Evolutionary conservation across 2,888 invertebrate species (phyloP).

Genomic region (Aspidapion aeneum): DNA sequence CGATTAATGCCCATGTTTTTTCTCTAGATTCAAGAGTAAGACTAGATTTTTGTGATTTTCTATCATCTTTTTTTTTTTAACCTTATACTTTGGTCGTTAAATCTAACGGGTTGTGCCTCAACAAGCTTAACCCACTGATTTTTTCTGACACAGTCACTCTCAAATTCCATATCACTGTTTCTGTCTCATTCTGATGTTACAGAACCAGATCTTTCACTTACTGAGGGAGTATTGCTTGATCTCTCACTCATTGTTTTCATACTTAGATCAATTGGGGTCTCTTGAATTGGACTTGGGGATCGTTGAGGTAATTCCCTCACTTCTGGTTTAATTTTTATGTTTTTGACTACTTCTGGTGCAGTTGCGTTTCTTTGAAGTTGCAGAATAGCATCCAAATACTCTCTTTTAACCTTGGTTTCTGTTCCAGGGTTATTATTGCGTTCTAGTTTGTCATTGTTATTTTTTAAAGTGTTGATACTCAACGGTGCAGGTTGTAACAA

Average conservation of each 20-base stretch:
- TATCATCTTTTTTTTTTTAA: no score
- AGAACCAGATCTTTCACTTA: slow-evolving; percentile 40
- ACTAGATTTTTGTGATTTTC: no score
- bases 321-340: no score
- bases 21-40: no score
- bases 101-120: slow-evolving; percentile 55
- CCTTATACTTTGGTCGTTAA: slow-evolving; percentile 71
- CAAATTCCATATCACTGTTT: slow-evolving; percentile 53
- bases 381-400: slow-evolving; percentile 71
- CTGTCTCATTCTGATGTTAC: slow-evolving; percentile 37
- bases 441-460: slow-evolving; percentile 47
- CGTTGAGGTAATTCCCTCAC: slow-evolving; percentile 28
- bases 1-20: no score
- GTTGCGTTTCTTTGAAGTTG: slow-evolving; percentile 59
- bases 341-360: slow-evolving; percentile 21
- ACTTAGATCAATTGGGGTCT: slow-evolving; percentile 78
- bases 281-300: slow-evolving; percentile 53
- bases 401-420: slow-evolving; percentile 65
- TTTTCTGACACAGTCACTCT: slow-evolving; percentile 54
- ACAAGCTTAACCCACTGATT: no score
- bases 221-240: slow-evolving; percentile 41
- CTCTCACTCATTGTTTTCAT: slow-evolving; percentile 63
- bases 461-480: no score
- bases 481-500: slow-evolving; percentile 44
- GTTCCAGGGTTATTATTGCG: slow-evolving; percentile 58